These are phyloP conservation scores for Drosophila ambigua DNA, from an alignment of 1,140 invertebrate genomes.

Conservation along the genomic window DNA sequence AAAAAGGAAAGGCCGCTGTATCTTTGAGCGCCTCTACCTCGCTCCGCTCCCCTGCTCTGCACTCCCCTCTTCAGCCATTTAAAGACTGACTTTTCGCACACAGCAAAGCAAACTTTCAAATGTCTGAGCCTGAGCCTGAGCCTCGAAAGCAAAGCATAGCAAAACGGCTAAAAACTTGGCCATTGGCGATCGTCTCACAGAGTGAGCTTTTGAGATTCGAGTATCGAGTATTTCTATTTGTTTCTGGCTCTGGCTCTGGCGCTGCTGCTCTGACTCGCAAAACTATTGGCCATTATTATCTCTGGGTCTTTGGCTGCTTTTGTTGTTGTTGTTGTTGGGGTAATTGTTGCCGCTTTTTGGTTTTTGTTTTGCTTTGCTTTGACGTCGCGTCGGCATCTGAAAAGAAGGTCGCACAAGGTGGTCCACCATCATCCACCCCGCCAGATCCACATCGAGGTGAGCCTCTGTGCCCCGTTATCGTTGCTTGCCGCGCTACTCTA, in stretches of 20 bases:
- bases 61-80: constrained; percentile 11
- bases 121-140: constrained; percentile 27
- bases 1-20: constrained; percentile 65
- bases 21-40: constrained; percentile 24
- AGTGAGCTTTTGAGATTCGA: constrained; percentile 55
- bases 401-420: constrained; percentile 81
- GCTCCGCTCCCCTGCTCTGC: background rate
- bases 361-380: constrained; percentile 53
- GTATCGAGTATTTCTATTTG: constrained; percentile 57
- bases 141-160: constrained; percentile 25
- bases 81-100: constrained; percentile 51
- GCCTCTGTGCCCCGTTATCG: constrained; percentile 30
- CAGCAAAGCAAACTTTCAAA: constrained; percentile 75
- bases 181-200: constrained; percentile 46
- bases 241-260: constrained; percentile 28
- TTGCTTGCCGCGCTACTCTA: constrained; percentile 4
- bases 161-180: constrained; percentile 38
- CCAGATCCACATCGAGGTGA: constrained; percentile 53
- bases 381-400: constrained; percentile 60
- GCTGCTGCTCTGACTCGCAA: constrained; percentile 35
- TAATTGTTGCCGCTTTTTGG: constrained; percentile 75
- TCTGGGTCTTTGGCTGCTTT: constrained; percentile 20
- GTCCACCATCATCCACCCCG: constrained; percentile 50
- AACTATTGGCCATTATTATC: constrained; percentile 75
- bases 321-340: constrained; percentile 57